Conservation (phyloP, 2,113 vertebrate species). For the Origma solitaria region DNA sequence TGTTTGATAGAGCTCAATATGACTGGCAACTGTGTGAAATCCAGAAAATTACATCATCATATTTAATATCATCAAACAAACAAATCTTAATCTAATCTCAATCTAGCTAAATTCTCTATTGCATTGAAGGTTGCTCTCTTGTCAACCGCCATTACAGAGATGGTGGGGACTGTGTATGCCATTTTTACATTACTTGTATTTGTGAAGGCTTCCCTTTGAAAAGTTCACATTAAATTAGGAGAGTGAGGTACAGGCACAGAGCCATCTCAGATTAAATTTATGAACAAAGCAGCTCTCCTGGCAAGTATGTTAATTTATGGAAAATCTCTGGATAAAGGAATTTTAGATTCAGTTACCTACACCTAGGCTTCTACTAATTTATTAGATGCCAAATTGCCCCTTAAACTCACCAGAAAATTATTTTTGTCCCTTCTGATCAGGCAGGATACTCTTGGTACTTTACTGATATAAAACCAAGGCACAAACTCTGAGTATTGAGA, state of each 20-base stretch:
- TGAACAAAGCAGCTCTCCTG: background rate
- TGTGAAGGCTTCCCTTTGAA: background rate
- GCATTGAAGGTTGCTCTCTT: background rate
- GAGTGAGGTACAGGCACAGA: background rate
- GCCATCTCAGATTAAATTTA: background rate
- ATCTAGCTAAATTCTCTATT: background rate
- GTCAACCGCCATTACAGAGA: background rate
- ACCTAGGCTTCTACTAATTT: background rate
- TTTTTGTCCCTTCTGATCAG: background rate
- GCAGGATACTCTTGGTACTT: background rate
- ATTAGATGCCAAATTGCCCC: background rate
- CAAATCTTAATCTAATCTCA: background rate
- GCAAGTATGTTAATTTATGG: background rate
- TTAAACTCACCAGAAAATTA: background rate
- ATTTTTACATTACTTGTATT: background rate
- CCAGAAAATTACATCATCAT: background rate
- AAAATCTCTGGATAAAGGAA: background rate
- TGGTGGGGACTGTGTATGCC: background rate
- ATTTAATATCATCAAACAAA: background rate
- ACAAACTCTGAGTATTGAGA: background rate
- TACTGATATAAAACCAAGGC: background rate
- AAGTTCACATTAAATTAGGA: background rate
- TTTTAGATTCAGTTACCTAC: background rate
- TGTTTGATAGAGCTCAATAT: background rate
- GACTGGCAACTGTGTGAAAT: background rate